Percentiles rank a stretch among this genome's conserved stretches.
These are phyloP conservation scores for Condylura cristata DNA, from an alignment of 2,113 vertebrate genomes.

Conservation along the genomic window DNA sequence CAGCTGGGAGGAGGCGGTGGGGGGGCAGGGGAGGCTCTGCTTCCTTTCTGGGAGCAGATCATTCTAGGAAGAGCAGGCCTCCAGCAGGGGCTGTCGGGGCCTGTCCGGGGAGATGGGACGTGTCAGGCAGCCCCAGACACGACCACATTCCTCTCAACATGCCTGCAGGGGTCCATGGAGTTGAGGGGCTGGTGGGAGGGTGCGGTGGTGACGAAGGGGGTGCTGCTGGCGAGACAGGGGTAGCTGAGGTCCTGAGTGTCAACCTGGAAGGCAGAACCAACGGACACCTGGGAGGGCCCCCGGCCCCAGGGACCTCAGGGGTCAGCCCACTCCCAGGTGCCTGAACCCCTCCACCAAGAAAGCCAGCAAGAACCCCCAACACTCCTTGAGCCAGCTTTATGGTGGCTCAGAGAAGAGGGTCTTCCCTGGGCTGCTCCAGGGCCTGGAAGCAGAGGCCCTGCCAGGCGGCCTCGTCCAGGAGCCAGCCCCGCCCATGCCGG, in stretches of 20 bases:
- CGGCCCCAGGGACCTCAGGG: background rate
- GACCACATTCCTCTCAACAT: slow-evolving; percentile 73
- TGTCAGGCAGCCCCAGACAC: slow-evolving; percentile 75
- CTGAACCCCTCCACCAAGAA: background rate
- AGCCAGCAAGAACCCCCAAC: too few relatives aligned
- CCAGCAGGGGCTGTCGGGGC: slow-evolving; percentile 71
- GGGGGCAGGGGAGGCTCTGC: background rate
- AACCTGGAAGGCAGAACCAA: background rate
- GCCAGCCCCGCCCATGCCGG: accelerated
- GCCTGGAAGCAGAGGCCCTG: background rate
- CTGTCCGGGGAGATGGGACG: slow-evolving; percentile 74
- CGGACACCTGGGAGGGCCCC: background rate
- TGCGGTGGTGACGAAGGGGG: background rate
- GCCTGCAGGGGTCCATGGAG: slow-evolving; percentile 46
- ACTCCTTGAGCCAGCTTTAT: background rate
- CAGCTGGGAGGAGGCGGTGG: background rate
- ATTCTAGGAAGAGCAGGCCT: slow-evolving; percentile 19
- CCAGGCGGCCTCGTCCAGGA: background rate
- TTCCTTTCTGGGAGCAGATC: background rate
- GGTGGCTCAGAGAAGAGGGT: accelerated
- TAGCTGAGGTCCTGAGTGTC: background rate
- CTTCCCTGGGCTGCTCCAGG: background rate
- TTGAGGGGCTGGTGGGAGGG: slow-evolving; percentile 6
- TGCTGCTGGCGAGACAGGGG: background rate
- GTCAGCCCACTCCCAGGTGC: background rate